These are phyloP conservation scores for Tenthredo notha DNA, from an alignment of 2,888 invertebrate species.

Conservation along the genomic window DNA sequence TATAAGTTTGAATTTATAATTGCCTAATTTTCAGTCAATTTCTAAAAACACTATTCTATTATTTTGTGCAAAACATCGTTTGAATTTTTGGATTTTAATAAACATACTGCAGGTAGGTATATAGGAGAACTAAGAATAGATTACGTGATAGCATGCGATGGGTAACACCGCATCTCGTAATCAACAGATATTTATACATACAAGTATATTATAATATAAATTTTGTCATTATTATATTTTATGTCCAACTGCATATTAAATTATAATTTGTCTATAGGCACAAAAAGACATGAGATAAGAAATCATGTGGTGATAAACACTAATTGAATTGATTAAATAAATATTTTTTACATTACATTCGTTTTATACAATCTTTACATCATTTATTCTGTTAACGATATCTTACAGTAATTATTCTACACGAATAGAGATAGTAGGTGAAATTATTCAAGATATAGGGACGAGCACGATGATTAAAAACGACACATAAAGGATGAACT, in stretches of 20 bases:
- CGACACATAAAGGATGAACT: neutral
- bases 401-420: constrained; percentile 3
- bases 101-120: neutral
- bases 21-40: neutral
- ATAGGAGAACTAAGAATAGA: neutral
- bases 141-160: neutral
- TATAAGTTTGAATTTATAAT: neutral
- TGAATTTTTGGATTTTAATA: neutral
- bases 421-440: neutral
- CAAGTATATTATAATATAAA: neutral
- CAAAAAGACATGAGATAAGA: neutral
- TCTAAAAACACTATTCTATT: neutral
- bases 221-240: neutral
- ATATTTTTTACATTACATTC: constrained; percentile 10
- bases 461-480: neutral
- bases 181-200: neutral
- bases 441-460: neutral
- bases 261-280: too few relatives aligned
- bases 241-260: neutral
- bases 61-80: neutral
- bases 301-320: neutral
- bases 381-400: neutral
- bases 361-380: neutral
- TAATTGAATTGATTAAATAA: neutral
- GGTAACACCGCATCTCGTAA: neutral